phyloP scores from a whole-genome alignment of 2,113 vertebrate species.

The Leiothrix lutea region DNA sequence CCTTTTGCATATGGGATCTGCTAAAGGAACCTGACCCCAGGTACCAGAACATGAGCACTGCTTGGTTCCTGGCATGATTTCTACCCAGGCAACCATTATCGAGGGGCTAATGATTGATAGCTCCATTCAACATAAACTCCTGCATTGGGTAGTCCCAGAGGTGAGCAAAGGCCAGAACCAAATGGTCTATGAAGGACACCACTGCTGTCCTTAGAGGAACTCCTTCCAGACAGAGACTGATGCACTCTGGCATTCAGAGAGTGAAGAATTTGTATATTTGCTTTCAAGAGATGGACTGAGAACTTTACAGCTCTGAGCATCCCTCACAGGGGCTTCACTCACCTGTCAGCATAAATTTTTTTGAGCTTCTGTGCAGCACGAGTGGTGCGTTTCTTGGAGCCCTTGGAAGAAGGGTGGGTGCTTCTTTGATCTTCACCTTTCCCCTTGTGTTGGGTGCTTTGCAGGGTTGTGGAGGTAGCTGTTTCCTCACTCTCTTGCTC shows the following conservation, averaged over 20 bases:
- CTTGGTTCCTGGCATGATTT: not conserved
- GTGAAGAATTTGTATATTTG: not conserved
- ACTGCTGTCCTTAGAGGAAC: not conserved
- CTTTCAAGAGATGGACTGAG: not conserved
- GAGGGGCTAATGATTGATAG: not conserved
- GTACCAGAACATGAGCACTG: not conserved
- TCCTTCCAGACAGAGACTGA: not conserved
- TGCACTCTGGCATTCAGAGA: not conserved
- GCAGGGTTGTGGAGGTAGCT: not conserved
- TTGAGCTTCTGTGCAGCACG: constrained; percentile 56
- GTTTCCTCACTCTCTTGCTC: not conserved
- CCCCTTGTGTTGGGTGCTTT: not conserved
- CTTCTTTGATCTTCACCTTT: constrained; percentile 25
- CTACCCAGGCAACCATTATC: not conserved
- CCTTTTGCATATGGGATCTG: not conserved
- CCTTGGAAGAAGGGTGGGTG: constrained; percentile 1
- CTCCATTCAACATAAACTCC: not conserved
- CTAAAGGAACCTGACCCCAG: not conserved
- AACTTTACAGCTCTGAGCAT: not conserved
- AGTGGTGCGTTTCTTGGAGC: constrained; percentile 18
- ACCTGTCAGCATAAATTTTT: constrained; percentile 82
- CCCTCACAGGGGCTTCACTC: not conserved
- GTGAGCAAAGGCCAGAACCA: not conserved
- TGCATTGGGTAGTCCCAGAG: not conserved
- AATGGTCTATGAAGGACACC: not conserved